Evolutionary conservation across 2,113 vertebrate species (phyloP).

Genomic region (Bos javanicus): DNA sequence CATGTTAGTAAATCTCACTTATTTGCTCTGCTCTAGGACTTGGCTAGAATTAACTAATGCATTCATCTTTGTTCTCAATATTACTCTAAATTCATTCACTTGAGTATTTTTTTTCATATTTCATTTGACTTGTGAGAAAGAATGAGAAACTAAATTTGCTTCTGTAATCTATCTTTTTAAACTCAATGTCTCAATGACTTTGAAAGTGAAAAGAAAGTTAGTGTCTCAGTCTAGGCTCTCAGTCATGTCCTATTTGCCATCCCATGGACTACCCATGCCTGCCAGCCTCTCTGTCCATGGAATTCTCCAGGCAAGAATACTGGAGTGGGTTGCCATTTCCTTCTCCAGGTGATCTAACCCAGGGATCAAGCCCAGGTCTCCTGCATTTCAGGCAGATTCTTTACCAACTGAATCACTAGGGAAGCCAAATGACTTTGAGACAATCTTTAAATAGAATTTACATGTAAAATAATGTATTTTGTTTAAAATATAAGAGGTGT

Average conservation of each 20-base stretch:
- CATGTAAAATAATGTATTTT: background rate
- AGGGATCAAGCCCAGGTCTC: background rate
- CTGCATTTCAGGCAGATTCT: background rate
- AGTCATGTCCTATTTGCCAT: background rate
- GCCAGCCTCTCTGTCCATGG: background rate
- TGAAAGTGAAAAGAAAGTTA: background rate
- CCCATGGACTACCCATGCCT: background rate
- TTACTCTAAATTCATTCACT: background rate
- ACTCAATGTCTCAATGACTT: background rate
- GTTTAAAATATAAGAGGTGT: background rate
- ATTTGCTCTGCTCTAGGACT: background rate
- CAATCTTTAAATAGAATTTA: background rate
- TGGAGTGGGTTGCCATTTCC: background rate
- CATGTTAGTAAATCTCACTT: background rate
- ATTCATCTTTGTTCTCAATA: background rate
- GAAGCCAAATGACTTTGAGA: background rate
- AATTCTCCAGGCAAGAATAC: background rate
- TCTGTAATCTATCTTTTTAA: background rate
- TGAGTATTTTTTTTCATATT: background rate
- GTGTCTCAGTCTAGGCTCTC: background rate
- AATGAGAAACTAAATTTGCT: background rate
- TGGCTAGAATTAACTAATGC: background rate
- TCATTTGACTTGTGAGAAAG: background rate
- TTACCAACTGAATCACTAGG: background rate
- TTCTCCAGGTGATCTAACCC: background rate